phyloP scores from a whole-genome alignment of 2,797 vertebrate species.

The Danio tinwini region DNA sequence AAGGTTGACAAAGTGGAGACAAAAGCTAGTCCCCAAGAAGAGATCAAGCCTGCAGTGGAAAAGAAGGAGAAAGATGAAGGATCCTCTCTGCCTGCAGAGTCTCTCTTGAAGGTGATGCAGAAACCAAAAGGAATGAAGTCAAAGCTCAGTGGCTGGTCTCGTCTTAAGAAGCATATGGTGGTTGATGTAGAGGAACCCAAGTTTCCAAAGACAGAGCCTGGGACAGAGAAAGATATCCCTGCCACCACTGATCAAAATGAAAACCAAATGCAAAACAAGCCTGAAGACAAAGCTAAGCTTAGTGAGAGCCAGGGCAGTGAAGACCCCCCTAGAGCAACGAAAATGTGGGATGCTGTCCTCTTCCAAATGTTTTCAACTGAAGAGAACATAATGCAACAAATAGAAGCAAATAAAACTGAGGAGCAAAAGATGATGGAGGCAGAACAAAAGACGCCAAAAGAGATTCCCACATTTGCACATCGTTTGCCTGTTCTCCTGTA shows the following conservation, averaged over 20 bases:
- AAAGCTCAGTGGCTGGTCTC: conserved; percentile 84
- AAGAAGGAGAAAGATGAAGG: conserved; percentile 37
- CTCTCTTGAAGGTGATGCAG: conserved; percentile 70
- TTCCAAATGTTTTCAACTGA: conserved; percentile 87
- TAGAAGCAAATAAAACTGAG: conserved; percentile 73
- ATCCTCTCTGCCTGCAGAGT: conserved; percentile 61
- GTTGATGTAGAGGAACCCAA: conserved; percentile 81
- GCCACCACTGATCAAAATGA: conserved; percentile 51
- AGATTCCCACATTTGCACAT: conserved; percentile 72
- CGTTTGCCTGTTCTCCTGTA: conserved; percentile 88
- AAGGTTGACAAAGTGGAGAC: conserved; percentile 45
- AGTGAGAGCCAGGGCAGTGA: conserved; percentile 49
- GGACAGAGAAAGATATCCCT: conserved; percentile 57
- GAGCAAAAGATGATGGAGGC: conserved; percentile 60
- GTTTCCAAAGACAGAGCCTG: conserved; percentile 68
- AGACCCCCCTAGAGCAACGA: conserved; percentile 76
- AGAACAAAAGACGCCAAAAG: conserved; percentile 50
- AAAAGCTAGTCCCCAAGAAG: conserved; percentile 52
- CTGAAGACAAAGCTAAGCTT: conserved; percentile 51
- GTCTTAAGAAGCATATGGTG: conserved; percentile 90
- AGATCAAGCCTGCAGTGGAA: conserved; percentile 39
- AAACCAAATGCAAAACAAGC: conserved; percentile 47
- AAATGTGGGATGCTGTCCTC: conserved; percentile 94
- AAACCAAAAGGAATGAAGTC: conserved; percentile 77
- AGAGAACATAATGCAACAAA: conserved; percentile 78